Evolutionary conservation across 2,888 invertebrate genomes (phyloP).

Genomic region (Nephrotoma guestfalica): DNA sequence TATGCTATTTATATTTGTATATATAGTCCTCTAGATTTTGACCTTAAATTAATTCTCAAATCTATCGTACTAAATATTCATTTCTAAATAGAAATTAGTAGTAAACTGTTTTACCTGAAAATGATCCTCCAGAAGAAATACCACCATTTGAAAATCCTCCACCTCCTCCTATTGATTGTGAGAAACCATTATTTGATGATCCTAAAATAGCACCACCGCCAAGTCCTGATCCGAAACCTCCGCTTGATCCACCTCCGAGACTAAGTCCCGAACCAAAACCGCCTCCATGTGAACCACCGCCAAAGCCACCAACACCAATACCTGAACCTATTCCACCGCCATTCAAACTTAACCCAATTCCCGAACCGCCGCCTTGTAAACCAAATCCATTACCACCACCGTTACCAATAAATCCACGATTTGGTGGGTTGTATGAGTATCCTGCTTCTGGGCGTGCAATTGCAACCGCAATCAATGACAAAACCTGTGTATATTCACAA

Average conservation of each 20-base stretch:
- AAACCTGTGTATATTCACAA: neutral
- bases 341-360: slow-evolving; percentile 21
- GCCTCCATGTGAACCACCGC: slow-evolving; percentile 15
- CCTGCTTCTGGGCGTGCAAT: slow-evolving; percentile 46
- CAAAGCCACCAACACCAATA: slow-evolving; percentile 29
- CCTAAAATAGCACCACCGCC: slow-evolving; percentile 7
- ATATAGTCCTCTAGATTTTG: neutral
- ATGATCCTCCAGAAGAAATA: neutral
- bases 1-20: slow-evolving; percentile 5
- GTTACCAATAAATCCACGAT: neutral
- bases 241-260: slow-evolving; percentile 18
- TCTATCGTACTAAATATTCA: neutral
- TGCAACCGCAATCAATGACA: slow-evolving; percentile 35
- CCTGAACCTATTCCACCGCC: slow-evolving; percentile 9
- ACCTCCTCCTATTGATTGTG: neutral
- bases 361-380: neutral
- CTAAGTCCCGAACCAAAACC: slow-evolving; percentile 17
- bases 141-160: neutral
- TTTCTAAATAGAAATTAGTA: neutral
- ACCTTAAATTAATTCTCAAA: neutral
- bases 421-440: slow-evolving; percentile 38
- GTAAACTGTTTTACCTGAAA: neutral
- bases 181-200: neutral
- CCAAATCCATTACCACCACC: slow-evolving; percentile 1
- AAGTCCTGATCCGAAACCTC: slow-evolving; percentile 14